Percentiles rank a stretch among this genome's conserved stretches.
phyloP scores from a whole-genome alignment of 2,113 vertebrate species.

The Gallinago paraguaiae region DNA sequence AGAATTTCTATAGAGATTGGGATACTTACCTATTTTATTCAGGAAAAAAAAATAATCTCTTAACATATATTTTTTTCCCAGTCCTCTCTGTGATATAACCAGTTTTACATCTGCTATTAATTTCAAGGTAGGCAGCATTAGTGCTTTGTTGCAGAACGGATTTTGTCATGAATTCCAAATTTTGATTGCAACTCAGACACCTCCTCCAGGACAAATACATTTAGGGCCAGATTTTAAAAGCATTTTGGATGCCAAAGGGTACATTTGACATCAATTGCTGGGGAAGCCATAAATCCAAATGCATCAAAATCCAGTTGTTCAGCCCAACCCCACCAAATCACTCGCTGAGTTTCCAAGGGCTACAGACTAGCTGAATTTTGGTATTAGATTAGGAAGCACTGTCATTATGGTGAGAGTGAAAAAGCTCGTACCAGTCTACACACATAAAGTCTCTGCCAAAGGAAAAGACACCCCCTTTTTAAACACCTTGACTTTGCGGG shows the following conservation, averaged over 20 bases:
- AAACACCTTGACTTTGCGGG: not conserved
- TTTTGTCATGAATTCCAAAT: not conserved
- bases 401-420: rapidly evolving
- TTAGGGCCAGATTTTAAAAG: slow-evolving; percentile 4
- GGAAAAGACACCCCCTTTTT: not conserved
- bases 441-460: not conserved
- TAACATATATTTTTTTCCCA: not conserved
- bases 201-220: slow-evolving; percentile 9
- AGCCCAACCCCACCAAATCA: not conserved
- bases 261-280: not conserved
- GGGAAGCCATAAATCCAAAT: not conserved
- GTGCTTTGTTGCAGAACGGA: not conserved
- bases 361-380: not conserved
- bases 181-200: not conserved
- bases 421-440: not conserved
- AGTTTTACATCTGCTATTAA: not conserved
- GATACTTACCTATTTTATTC: not conserved
- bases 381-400: not conserved
- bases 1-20: not conserved
- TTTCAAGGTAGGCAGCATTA: not conserved
- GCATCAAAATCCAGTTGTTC: not conserved
- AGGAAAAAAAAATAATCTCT: not conserved
- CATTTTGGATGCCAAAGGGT: slow-evolving; percentile 7
- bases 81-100: not conserved
- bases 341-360: not conserved